Evolutionary conservation across 2,113 vertebrate species (phyloP).

Genomic region (Rattus norvegicus): DNA sequence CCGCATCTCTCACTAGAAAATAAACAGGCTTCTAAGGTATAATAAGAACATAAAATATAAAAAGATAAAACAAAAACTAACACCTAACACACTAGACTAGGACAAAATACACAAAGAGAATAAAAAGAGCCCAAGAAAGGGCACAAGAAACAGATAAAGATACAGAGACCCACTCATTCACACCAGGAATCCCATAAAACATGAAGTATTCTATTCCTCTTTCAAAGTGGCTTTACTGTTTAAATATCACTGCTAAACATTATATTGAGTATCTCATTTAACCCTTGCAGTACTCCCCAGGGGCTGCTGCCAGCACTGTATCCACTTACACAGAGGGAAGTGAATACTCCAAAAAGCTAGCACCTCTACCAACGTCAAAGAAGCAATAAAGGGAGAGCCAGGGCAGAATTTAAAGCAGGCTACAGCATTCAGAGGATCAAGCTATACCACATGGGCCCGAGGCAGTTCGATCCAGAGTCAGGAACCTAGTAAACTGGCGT

Average conservation of each 20-base stretch:
- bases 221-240: not conserved
- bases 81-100: not conserved
- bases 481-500: not conserved
- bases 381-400: not conserved
- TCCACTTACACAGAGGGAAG: not conserved
- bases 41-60: not conserved
- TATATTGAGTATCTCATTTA: not conserved
- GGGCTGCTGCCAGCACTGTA: not conserved
- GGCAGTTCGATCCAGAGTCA: not conserved
- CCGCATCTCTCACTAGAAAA: not conserved
- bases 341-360: not conserved
- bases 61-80: not conserved
- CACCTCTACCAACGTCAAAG: not conserved
- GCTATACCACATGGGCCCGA: not conserved
- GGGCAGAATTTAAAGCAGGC: not conserved
- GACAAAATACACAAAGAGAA: not conserved
- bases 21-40: not conserved
- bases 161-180: not conserved
- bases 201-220: too few relatives aligned
- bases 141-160: not conserved
- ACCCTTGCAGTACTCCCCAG: not conserved
- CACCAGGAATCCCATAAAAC: not conserved
- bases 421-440: not conserved
- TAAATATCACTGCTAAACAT: not conserved
- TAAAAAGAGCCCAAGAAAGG: not conserved